Conservation (phyloP, 2,797 vertebrate genomes). For the Thripadectes ignobilis region DNA sequence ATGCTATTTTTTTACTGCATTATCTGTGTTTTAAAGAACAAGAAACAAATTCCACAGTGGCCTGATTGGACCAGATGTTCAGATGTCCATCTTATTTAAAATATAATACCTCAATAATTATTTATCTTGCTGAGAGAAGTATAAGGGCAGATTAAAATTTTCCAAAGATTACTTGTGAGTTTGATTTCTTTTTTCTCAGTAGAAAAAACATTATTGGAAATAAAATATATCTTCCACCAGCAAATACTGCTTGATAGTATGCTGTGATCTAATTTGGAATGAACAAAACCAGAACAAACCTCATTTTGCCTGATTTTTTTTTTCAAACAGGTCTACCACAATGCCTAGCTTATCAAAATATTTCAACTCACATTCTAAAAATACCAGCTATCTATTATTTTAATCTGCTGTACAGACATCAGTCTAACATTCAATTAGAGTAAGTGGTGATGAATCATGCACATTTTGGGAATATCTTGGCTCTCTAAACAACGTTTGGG, state of each 20-base stretch:
- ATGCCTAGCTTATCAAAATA: conserved; percentile 31
- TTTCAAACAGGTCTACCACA: background rate
- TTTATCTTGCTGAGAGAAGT: background rate
- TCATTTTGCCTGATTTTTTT: background rate
- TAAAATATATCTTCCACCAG: background rate
- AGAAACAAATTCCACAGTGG: background rate
- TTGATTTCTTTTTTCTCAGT: background rate
- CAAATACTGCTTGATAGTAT: background rate
- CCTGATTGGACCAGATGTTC: background rate
- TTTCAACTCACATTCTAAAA: conserved; percentile 11
- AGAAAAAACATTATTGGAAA: background rate
- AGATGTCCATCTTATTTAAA: background rate
- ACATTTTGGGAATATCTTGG: background rate
- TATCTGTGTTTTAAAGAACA: conserved; percentile 17
- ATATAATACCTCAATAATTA: background rate
- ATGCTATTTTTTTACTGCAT: background rate
- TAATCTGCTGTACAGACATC: conserved; percentile 21
- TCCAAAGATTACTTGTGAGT: background rate
- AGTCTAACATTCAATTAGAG: conserved; percentile 19
- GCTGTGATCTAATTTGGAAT: background rate
- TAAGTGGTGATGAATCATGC: conserved; percentile 28
- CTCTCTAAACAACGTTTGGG: background rate
- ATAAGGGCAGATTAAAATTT: background rate
- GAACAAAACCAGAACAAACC: background rate
- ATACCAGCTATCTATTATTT: conserved; percentile 19